A percentile compares a stretch with the other conserved stretches of the same genome.
These are phyloP conservation scores for Drosophila murphyi DNA, from an alignment of 1,140 invertebrate species.

Conservation along the genomic window DNA sequence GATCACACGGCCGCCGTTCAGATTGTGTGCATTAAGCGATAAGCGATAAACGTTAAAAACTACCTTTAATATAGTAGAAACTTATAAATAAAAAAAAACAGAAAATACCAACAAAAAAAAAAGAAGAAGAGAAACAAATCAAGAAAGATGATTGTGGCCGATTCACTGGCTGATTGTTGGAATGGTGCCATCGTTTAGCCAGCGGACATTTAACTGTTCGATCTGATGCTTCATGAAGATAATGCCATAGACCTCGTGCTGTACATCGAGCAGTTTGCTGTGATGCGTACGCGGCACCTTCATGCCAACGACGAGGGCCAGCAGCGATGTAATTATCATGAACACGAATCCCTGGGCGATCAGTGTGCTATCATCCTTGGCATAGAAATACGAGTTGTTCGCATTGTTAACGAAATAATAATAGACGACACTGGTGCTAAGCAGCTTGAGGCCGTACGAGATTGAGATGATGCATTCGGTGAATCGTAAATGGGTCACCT, in stretches of 20 bases:
- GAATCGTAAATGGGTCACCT: constrained; percentile 70
- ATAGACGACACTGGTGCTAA: constrained; percentile 67
- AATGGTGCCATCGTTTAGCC: constrained; percentile 80
- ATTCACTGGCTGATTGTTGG: constrained; percentile 72
- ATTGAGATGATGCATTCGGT: constrained; percentile 63
- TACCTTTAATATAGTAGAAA: constrained; percentile 24
- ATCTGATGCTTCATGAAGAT: constrained; percentile 83
- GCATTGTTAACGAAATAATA: constrained; percentile 73
- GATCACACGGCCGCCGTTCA: constrained; percentile 70
- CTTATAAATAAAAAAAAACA: constrained; percentile 16
- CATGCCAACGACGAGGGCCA: constrained; percentile 76
- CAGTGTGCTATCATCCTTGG: constrained; percentile 67
- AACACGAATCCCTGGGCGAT: constrained; percentile 81
- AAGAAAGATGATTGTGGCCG: too few species aligned
- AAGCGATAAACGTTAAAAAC: constrained; percentile 2
- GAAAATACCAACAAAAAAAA: background rate
- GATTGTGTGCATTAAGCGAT: constrained; percentile 63
- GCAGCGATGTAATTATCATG: constrained; percentile 69
- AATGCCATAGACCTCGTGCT: constrained; percentile 76
- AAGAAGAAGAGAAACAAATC: constrained; percentile 1
- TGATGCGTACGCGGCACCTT: constrained; percentile 74
- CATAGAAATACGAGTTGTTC: constrained; percentile 76
- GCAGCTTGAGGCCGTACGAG: constrained; percentile 66
- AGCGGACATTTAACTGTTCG: constrained; percentile 76
- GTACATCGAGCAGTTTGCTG: constrained; percentile 68